Evolutionary conservation across 2,113 vertebrate genomes (phyloP).

Genomic region (Paraplagusia blochii): DNA sequence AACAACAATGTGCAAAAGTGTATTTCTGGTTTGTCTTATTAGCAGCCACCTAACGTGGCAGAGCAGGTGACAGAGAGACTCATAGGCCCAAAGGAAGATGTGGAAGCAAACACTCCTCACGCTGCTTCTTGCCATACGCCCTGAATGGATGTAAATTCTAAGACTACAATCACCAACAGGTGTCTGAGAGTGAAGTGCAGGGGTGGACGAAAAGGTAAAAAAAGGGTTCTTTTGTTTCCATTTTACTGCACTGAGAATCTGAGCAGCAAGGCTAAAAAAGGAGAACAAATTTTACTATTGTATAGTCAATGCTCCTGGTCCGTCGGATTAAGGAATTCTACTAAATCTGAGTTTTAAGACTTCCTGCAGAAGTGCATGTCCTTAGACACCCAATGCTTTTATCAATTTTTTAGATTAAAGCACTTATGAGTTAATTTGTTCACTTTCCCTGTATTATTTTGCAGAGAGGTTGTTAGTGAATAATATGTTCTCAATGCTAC

Average conservation of each 20-base stretch:
- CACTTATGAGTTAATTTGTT: too few relatives aligned
- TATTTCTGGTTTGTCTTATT: constrained; percentile 38
- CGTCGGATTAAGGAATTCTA: too few relatives aligned
- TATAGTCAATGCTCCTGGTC: too few relatives aligned
- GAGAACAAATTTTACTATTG: background rate
- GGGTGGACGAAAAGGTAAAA: background rate
- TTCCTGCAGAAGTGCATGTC: too few relatives aligned
- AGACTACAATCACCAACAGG: constrained; percentile 5
- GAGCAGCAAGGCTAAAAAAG: constrained; percentile 9
- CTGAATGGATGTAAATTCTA: constrained; percentile 4
- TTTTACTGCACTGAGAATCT: constrained; percentile 7
- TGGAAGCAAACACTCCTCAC: background rate
- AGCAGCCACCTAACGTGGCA: constrained; percentile 37
- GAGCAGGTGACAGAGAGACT: constrained; percentile 32
- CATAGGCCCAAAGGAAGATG: constrained; percentile 16
- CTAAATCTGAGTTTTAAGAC: too few relatives aligned
- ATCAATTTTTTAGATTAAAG: too few relatives aligned
- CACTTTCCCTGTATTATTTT: background rate
- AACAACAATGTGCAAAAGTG: constrained; percentile 26
- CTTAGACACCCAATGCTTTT: too few relatives aligned
- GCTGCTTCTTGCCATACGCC: constrained; percentile 2
- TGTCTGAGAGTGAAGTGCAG: constrained; percentile 2
- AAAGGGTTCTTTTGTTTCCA: background rate
- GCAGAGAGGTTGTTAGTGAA: constrained; percentile 7
- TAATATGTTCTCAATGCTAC: constrained; percentile 13